Evolutionary conservation across 2,113 vertebrate genomes (phyloP).

Genomic region (Brachyhypopomus gauderio): DNA sequence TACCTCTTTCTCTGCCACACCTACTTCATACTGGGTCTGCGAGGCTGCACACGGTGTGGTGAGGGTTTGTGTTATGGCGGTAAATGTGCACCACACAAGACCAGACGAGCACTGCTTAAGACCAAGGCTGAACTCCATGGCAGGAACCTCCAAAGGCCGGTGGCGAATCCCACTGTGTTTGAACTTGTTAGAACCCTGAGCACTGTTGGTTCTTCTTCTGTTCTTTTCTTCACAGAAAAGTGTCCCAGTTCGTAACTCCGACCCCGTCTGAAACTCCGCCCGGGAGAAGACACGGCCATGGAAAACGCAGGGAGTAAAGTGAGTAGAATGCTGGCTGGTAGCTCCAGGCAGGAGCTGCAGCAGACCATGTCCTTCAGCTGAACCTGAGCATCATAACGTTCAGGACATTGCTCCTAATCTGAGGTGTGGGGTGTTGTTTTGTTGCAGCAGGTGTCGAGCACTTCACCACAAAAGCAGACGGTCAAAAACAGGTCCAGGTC

Average conservation of each 20-base stretch:
- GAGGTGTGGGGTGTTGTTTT: background rate
- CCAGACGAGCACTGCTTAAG: background rate
- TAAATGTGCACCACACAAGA: background rate
- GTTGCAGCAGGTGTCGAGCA: conserved; percentile 28
- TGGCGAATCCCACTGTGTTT: too few relatives aligned
- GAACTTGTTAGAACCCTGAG: background rate
- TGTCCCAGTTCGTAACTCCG: background rate
- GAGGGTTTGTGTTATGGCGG: background rate
- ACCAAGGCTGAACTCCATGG: background rate
- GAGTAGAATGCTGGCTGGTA: conserved; percentile 2
- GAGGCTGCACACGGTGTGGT: background rate
- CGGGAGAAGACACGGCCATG: conserved; percentile 34
- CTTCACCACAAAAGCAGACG: conserved; percentile 67
- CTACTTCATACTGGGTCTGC: background rate
- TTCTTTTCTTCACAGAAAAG: conserved; percentile 28
- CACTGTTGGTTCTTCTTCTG: background rate
- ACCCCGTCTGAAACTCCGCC: background rate
- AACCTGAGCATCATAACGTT: background rate
- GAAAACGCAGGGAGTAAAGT: conserved; percentile 51
- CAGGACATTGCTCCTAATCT: background rate
- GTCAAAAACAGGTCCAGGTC: conserved; percentile 70
- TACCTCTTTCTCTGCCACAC: conserved; percentile 8
- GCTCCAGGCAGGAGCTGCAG: background rate
- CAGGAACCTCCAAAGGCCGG: conserved; percentile 1
- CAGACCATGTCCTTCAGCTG: background rate